phyloP scores from a whole-genome alignment of 2,797 vertebrate species.

The Muscicapa comitata region DNA sequence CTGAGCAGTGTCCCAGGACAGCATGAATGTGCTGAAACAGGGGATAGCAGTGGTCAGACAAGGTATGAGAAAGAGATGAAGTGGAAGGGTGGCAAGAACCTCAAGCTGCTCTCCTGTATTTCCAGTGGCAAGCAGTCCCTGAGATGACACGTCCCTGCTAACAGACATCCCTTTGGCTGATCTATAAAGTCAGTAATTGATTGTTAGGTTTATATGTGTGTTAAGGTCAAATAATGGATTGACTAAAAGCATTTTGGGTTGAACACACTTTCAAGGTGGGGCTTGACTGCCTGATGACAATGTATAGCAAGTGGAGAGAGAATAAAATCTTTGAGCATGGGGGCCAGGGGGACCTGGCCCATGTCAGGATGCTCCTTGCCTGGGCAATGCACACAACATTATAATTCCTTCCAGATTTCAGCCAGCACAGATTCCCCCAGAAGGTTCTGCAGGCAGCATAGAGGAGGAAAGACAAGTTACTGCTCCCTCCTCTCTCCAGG shows the following conservation, averaged over 20 bases:
- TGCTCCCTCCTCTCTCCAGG: neutral
- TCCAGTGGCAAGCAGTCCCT: neutral
- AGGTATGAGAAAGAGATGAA: neutral
- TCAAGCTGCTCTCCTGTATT: fast-evolving
- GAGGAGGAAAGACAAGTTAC: neutral
- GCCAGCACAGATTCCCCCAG: neutral
- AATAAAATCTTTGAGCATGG: neutral
- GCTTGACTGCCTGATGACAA: neutral
- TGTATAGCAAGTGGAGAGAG: neutral
- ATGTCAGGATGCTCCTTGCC: neutral
- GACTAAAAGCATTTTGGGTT: neutral
- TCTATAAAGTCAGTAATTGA: neutral
- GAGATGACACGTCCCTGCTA: neutral
- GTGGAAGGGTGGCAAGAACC: neutral
- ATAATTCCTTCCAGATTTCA: neutral
- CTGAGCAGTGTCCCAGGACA: neutral
- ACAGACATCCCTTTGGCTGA: neutral
- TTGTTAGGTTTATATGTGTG: neutral
- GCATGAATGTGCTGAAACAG: fast-evolving
- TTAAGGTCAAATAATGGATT: neutral
- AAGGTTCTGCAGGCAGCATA: neutral
- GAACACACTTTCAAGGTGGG: neutral
- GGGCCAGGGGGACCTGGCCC: neutral
- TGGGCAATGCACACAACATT: neutral
- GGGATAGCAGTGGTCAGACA: neutral